Percentiles rank a stretch among this genome's conserved stretches.
phyloP scores from a whole-genome alignment of 2,888 invertebrate species.

The Ligdia adustata region DNA sequence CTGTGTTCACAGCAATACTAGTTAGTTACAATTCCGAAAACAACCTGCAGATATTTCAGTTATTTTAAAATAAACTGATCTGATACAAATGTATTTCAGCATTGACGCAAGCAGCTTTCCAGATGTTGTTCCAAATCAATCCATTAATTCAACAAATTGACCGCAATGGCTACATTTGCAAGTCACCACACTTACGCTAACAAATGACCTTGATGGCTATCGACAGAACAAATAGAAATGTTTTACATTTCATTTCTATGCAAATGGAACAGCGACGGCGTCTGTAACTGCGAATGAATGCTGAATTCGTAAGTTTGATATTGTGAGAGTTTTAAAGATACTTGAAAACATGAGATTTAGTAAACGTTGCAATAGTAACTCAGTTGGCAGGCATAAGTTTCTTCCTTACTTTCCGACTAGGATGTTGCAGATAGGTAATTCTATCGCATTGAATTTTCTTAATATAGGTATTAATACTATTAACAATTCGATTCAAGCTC shows the following conservation, averaged over 20 bases:
- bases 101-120: constrained; percentile 8
- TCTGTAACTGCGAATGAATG: constrained; percentile 20
- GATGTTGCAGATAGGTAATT: too few species aligned
- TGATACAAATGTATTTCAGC: constrained; percentile 8
- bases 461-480: too few species aligned
- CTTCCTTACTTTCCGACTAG: too few species aligned
- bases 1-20: too few species aligned
- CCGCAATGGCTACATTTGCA: constrained; percentile 42
- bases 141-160: constrained; percentile 43
- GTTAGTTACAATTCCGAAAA: too few species aligned
- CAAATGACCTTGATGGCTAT: constrained; percentile 35
- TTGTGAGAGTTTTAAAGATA: not conserved
- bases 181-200: constrained; percentile 41
- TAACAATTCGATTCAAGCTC: too few species aligned
- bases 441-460: too few species aligned
- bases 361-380: too few species aligned
- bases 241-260: constrained; percentile 36
- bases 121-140: constrained; percentile 32
- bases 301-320: not conserved
- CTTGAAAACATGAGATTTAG: too few species aligned
- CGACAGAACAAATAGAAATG: constrained; percentile 35
- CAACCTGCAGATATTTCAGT: not conserved
- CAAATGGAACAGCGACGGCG: constrained; percentile 24
- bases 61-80: not conserved
- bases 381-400: too few species aligned